A percentile compares a stretch with the other conserved stretches of the same genome.
phyloP scores from a whole-genome alignment of 2,888 invertebrate species.

The Odontocerum albicorne region DNA sequence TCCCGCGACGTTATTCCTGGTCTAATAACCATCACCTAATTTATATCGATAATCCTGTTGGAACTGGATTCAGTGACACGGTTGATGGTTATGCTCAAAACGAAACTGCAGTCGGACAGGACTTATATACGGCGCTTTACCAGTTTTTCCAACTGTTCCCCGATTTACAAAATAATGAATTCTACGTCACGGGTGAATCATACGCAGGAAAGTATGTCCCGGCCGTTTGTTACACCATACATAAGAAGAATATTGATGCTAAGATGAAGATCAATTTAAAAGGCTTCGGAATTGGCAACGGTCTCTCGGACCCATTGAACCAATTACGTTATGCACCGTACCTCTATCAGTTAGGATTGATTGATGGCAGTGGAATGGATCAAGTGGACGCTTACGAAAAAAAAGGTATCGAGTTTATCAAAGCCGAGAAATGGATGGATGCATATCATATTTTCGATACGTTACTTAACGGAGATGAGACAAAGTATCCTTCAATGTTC shows the following conservation, averaged over 20 bases:
- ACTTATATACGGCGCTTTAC: conserved; percentile 72
- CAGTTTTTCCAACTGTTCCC: conserved; percentile 88
- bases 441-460: conserved; percentile 14
- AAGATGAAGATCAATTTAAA: conserved; percentile 70
- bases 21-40: conserved; percentile 75
- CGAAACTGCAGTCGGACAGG: conserved; percentile 77
- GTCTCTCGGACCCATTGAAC: conserved; percentile 69
- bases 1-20: conserved; percentile 75
- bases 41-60: conserved; percentile 92
- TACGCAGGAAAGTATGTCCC: conserved; percentile 83
- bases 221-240: conserved; percentile 76
- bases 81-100: conserved; percentile 77
- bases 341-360: conserved; percentile 58
- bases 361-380: conserved; percentile 19
- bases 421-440: conserved; percentile 21
- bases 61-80: conserved; percentile 91
- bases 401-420: conserved; percentile 19
- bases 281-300: conserved; percentile 75
- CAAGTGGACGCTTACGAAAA: conserved; percentile 19
- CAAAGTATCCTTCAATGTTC: conserved; percentile 61
- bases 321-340: conserved; percentile 79
- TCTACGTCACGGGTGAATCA: conserved; percentile 89
- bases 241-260: conserved; percentile 62
- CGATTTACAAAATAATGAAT: conserved; percentile 70
- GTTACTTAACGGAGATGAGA: conserved; percentile 62